These are phyloP conservation scores for Macheiramphus alcinus DNA, from an alignment of 2,113 vertebrate species.

Conservation along the genomic window DNA sequence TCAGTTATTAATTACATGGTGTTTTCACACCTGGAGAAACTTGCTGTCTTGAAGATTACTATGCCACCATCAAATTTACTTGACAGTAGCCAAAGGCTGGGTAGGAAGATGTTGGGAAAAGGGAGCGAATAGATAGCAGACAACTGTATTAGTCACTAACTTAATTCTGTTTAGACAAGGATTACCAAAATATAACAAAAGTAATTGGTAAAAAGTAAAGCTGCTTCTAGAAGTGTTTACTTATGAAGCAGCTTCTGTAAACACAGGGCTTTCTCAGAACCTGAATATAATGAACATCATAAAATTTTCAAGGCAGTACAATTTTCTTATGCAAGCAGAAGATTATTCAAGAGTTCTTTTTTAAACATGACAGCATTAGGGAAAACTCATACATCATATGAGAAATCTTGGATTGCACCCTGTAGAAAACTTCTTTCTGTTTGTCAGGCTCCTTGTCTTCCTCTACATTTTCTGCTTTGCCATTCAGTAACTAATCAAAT, in stretches of 20 bases:
- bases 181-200: background rate
- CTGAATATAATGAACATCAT: background rate
- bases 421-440: background rate
- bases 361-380: background rate
- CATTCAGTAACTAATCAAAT: background rate
- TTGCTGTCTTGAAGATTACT: background rate
- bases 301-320: background rate
- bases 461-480: background rate
- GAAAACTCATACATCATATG: background rate
- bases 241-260: background rate
- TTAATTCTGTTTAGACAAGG: constrained; percentile 1
- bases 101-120: background rate
- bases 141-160: background rate
- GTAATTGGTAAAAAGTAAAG: background rate
- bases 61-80: background rate
- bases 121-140: fast-evolving
- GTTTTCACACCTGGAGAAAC: background rate
- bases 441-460: background rate
- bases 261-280: background rate
- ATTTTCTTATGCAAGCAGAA: background rate
- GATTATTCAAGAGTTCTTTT: background rate
- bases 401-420: background rate
- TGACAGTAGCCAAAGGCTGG: background rate
- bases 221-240: background rate
- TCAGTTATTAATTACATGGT: background rate